Evolutionary conservation across 2,797 vertebrate species (phyloP), one percentile per base, ranked within the genome.

Genomic region (Halcyon leucocephala): DNA sequence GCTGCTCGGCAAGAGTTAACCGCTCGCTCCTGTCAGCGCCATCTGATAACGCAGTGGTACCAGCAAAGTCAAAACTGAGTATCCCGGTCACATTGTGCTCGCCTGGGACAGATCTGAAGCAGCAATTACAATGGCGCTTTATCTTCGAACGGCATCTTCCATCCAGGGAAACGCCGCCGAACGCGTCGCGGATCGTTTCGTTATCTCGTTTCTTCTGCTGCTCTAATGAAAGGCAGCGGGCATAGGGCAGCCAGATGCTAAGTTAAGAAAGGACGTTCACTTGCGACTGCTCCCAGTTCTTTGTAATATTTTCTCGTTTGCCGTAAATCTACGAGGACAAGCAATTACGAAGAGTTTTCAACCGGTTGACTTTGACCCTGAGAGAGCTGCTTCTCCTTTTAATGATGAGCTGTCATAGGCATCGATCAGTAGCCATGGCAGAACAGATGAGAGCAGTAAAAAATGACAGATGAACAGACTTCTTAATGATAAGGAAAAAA

Each of bases 391-490:
- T 65, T 83, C 86, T 66, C 46, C 78, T 94, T 81, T 44, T 85
- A 66, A 77, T 48, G 90, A 88, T 39, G 85, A 92, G 84, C 84
- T 95, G 91, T 71, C 91, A 41, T 58, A 55, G 65, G 65, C 86
- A 48, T 78, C 2, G 24, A 91, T 86, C 84, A 42, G 86, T 80
- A 93, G 89, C 86, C 18, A 33, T 31, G 83, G 89, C 81, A 96
- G 70, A 92, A 12, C 67, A 90, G 90, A 79, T 82, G 48, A 87
- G 73, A 93, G 71, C n/a, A 24, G 74, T 41, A 37, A 60, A 73
- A 92, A 72, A 51, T 65, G 92, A 78, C 88, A 94, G 85, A 58
- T 1, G 2, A 84, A 80, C 94, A 92, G 89, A 87, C 49, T 85
- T 82, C 61, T 17, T 78, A 94, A 60, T 42, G 91, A 86, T 31